Conservation (phyloP, 2,888 invertebrate species). For the Sussaba pulchella region DNA sequence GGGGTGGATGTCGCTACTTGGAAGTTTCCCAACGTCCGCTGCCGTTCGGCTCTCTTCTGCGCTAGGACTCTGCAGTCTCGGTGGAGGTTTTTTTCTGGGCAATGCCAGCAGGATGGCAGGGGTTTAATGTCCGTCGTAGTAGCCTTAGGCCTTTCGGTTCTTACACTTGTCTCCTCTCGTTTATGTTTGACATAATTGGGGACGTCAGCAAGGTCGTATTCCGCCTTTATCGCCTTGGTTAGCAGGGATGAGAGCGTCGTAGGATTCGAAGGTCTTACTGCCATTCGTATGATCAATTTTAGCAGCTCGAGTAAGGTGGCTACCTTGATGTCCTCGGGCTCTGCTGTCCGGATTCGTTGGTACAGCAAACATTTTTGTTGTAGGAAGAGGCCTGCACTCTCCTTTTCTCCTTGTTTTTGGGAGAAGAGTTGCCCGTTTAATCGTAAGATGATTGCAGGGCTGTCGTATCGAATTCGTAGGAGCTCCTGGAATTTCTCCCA, state of each 20-base stretch:
- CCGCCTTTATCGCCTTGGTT: background rate
- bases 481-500: background rate
- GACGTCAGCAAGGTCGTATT: background rate
- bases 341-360: background rate
- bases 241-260: background rate
- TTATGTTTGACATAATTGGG: no score
- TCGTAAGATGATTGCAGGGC: background rate
- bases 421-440: background rate
- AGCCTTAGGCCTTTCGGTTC: no score
- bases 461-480: background rate
- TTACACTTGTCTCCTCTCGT: no score
- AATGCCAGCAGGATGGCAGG: constrained; percentile 1
- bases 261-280: background rate
- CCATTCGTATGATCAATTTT: background rate
- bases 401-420: background rate
- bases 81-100: background rate
- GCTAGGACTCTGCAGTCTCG: background rate
- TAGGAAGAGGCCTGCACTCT: background rate
- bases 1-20: background rate
- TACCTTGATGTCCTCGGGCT: background rate
- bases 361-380: background rate
- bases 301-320: background rate
- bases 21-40: background rate
- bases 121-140: no score
- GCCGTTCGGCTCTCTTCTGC: background rate